These are phyloP conservation scores for Ridgeia piscesae DNA, from an alignment of 1,140 invertebrate species.

Conservation along the genomic window DNA sequence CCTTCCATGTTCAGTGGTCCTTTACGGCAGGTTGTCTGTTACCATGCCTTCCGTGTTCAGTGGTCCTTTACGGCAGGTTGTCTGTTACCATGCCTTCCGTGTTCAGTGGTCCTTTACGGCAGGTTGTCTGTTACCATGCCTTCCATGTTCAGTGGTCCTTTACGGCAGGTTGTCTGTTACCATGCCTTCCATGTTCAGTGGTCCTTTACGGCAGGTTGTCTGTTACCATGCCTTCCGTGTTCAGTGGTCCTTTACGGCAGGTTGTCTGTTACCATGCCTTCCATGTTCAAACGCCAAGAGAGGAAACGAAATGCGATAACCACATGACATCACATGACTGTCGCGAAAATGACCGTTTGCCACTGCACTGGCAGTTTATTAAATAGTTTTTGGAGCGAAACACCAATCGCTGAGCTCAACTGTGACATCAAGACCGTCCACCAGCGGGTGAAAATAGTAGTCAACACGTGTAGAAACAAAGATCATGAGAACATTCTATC, in stretches of 20 bases:
- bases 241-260: not conserved
- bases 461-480: no score
- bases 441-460: no score
- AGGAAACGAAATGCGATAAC: constrained; percentile 39
- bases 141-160: no score
- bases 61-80: not conserved
- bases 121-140: not conserved
- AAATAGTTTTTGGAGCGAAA: no score
- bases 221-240: not conserved
- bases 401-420: no score
- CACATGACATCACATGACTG: no score
- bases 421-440: no score
- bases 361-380: no score
- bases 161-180: not conserved
- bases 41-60: no score
- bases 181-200: constrained; percentile 33
- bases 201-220: not conserved
- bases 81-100: constrained; percentile 18
- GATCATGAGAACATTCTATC: no score
- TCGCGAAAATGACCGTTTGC: no score
- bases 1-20: constrained; percentile 33
- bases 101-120: constrained; percentile 30
- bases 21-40: not conserved
- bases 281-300: constrained; percentile 41
- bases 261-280: constrained; percentile 8